Percentiles rank a stretch among this genome's conserved stretches.
Evolutionary conservation across 30 jellyfish, hydroid and myxozoan genomes (phyloP).

Genomic region (Pelagia noctiluca): DNA sequence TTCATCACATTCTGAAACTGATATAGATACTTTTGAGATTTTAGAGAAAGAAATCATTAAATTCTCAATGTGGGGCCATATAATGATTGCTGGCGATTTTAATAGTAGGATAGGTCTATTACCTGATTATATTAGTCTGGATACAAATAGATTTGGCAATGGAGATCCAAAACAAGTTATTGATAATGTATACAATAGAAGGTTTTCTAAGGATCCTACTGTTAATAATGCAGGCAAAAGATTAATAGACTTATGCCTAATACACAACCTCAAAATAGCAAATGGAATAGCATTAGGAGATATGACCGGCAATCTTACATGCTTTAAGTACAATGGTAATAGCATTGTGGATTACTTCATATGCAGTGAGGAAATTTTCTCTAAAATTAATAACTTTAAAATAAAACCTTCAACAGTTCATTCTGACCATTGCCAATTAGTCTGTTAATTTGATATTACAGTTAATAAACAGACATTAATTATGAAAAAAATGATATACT

Average conservation of each 20-base stretch:
- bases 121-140: not conserved
- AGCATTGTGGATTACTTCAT: not conserved
- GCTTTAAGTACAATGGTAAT: too few species aligned
- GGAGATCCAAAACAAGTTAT: not conserved
- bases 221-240: too few species aligned
- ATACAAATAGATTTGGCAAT: not conserved
- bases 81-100: not conserved
- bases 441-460: not conserved
- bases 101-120: not conserved
- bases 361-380: not conserved
- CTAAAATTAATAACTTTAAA: not conserved
- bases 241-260: too few species aligned
- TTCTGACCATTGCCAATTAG: constrained; percentile 4
- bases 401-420: not conserved
- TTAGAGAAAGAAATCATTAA: not conserved
- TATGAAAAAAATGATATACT: too few species aligned
- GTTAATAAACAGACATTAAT: too few species aligned
- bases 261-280: too few species aligned
- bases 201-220: not conserved
- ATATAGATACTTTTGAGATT: not conserved
- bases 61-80: not conserved
- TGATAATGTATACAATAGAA: not conserved
- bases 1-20: not conserved
- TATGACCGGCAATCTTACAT: not conserved
- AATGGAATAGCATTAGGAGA: too few species aligned